These are phyloP conservation scores for Andrena cerasifolii DNA, from an alignment of 1,140 invertebrate genomes.

Conservation along the genomic window DNA sequence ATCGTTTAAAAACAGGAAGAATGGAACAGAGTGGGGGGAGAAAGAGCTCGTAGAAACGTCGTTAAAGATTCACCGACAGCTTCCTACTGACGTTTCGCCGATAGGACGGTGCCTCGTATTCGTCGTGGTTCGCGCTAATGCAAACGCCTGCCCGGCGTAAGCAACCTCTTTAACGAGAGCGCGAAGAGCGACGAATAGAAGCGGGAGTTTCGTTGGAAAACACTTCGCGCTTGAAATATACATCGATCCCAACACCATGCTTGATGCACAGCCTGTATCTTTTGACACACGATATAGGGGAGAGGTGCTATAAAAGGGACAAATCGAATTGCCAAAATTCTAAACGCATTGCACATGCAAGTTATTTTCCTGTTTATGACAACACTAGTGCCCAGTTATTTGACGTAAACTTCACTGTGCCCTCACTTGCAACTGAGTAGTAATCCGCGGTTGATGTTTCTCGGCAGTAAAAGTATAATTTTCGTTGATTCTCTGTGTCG, in stretches of 20 bases:
- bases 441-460: no score
- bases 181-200: slow-evolving; percentile 1
- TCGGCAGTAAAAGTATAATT: no score
- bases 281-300: slow-evolving; percentile 25
- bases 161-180: background rate
- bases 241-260: background rate
- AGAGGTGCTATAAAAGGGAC: no score
- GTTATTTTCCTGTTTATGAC: no score
- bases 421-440: no score
- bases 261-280: slow-evolving; percentile 3
- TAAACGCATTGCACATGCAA: no score
- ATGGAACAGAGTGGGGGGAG: background rate
- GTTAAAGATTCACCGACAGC: slow-evolving; percentile 1
- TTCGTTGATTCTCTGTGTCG: no score
- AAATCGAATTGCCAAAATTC: no score
- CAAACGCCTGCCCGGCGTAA: background rate
- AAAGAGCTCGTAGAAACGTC: slow-evolving; percentile 1
- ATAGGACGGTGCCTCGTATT: background rate
- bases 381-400: no score
- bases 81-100: slow-evolving; percentile 1
- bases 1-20: background rate
- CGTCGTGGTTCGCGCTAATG: slow-evolving; percentile 10
- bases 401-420: no score
- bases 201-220: background rate
- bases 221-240: background rate